Evolutionary conservation across 2,888 invertebrate species (phyloP).

Genomic region (Melanotus villosus): DNA sequence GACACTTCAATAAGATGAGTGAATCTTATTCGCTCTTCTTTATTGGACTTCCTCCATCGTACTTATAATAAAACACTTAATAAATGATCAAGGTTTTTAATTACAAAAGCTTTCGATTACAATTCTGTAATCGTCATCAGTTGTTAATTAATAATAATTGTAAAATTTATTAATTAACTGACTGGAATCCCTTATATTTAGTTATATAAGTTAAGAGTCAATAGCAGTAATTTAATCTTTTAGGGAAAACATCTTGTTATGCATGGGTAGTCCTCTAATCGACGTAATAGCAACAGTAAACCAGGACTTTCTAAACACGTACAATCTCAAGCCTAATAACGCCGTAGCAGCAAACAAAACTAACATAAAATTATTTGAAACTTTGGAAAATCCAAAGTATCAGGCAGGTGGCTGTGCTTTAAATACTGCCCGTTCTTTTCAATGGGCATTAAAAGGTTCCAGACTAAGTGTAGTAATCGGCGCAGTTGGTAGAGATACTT

Average conservation of each 20-base stretch:
- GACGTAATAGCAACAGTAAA: slow-evolving; percentile 53
- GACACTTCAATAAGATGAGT: no score
- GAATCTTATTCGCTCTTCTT: no score
- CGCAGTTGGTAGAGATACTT: slow-evolving; percentile 51
- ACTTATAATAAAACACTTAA: no score
- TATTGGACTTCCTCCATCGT: no score
- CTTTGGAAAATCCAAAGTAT: slow-evolving; percentile 41
- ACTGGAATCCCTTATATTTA: no score
- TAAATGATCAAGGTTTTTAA: no score
- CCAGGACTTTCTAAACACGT: slow-evolving; percentile 50
- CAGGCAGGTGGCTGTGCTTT: slow-evolving; percentile 55
- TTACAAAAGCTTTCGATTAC: no score
- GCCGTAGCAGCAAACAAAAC: slow-evolving; percentile 39
- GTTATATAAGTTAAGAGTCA: no score
- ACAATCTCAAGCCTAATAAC: slow-evolving; percentile 50
- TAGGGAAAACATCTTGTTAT: slow-evolving; percentile 25
- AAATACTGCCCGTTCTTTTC: slow-evolving; percentile 52
- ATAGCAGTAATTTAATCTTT: slow-evolving; percentile 10
- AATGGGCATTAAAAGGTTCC: slow-evolving; percentile 40
- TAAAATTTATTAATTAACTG: no score
- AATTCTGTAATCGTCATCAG: no score
- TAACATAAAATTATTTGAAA: slow-evolving; percentile 46
- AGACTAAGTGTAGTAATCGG: slow-evolving; percentile 50
- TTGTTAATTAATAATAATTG: no score
- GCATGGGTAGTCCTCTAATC: slow-evolving; percentile 54